phyloP scores from a whole-genome alignment of 2,113 vertebrate genomes.

The Neofelis nebulosa region DNA sequence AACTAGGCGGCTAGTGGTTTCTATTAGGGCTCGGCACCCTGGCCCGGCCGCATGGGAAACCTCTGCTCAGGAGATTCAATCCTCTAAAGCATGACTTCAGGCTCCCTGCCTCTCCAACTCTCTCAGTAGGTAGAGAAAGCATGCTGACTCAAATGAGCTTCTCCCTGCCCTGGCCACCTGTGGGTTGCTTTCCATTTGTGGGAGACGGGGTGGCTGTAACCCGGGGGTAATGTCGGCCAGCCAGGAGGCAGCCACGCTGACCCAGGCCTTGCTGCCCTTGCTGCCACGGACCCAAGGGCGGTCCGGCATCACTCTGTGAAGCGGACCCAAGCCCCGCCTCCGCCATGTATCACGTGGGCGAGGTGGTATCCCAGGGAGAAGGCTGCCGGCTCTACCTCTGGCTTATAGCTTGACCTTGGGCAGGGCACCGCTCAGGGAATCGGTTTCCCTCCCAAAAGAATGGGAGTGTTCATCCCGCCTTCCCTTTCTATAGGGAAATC shows the following conservation, averaged over 20 bases:
- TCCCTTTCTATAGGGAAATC: not conserved
- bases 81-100: not conserved
- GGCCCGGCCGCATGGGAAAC: not conserved
- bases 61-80: not conserved
- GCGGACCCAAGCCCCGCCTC: not conserved
- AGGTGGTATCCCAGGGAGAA: not conserved
- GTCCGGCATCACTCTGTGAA: not conserved
- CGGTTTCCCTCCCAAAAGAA: not conserved
- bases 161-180: not conserved
- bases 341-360: not conserved
- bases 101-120: not conserved
- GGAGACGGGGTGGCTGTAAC: not conserved
- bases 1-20: not conserved
- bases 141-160: not conserved
- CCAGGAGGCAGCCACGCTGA: not conserved
- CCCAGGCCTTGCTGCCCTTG: not conserved
- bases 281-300: not conserved
- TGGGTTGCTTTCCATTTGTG: not conserved
- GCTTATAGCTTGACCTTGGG: not conserved
- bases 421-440: not conserved
- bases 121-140: not conserved
- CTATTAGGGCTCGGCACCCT: not conserved
- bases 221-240: not conserved
- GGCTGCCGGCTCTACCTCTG: not conserved
- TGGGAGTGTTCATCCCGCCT: not conserved